phyloP scores from a whole-genome alignment of 2,113 vertebrate genomes.

The Nothocercus julius region DNA sequence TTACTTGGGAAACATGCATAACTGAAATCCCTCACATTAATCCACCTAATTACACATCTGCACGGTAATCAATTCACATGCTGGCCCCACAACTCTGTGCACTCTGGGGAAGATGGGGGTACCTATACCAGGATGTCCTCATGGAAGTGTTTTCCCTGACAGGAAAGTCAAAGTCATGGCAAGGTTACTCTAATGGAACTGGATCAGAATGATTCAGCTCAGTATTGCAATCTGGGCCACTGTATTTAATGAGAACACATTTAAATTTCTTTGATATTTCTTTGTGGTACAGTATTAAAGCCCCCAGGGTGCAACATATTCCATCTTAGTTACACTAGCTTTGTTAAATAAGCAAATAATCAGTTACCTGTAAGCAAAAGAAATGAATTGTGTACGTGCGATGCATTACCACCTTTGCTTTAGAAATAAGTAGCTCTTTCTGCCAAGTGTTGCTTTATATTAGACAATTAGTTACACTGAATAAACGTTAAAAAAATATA shows the following conservation, averaged over 20 bases:
- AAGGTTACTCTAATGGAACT: conserved; percentile 12
- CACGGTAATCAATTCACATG: background rate
- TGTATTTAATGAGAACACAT: conserved; percentile 70
- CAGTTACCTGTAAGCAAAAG: conserved; percentile 59
- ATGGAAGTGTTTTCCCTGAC: background rate
- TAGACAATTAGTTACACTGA: conserved; percentile 42
- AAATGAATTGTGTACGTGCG: background rate
- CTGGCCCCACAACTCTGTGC: rapidly evolving
- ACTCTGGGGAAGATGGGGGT: background rate
- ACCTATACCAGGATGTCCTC: background rate
- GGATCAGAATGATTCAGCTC: conserved; percentile 59
- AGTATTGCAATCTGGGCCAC: conserved; percentile 63
- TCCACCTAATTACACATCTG: background rate
- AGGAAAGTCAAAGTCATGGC: background rate
- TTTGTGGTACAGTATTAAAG: conserved; percentile 60
- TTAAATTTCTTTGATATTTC: conserved; percentile 79
- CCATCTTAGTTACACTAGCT: conserved; percentile 64
- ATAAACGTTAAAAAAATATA: conserved; percentile 23
- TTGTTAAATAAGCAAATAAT: conserved; percentile 75
- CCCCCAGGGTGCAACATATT: conserved; percentile 40
- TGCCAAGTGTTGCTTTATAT: conserved; percentile 7
- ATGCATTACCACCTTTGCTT: background rate
- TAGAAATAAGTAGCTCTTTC: conserved; percentile 39
- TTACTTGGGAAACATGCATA: background rate
- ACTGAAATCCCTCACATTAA: background rate